These are phyloP conservation scores for Rhamphomyia laevipes DNA, from an alignment of 2,888 invertebrate species.

Conservation along the genomic window DNA sequence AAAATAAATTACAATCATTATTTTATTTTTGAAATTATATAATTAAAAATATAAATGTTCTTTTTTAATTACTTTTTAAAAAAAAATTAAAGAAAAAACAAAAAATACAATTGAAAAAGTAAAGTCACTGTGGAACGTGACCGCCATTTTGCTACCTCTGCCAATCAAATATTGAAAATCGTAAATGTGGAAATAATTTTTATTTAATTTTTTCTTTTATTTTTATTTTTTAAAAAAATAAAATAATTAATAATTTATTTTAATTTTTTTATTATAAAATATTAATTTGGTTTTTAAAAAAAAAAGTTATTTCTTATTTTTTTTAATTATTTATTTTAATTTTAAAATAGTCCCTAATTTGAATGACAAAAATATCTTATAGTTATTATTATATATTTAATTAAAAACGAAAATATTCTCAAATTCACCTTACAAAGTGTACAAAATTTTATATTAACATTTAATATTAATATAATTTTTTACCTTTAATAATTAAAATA, in stretches of 20 bases:
- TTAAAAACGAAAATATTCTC: neutral
- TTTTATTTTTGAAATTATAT: no score
- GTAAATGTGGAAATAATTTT: constrained; percentile 1
- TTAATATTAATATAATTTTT: no score
- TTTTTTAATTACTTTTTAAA: neutral
- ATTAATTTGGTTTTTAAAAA: neutral
- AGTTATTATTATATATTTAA: no score
- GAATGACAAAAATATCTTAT: no score
- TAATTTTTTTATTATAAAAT: no score
- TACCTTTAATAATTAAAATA: no score
- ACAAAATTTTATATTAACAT: neutral
- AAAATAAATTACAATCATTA: no score
- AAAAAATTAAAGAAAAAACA: constrained; percentile 11
- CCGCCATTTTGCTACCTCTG: constrained; percentile 44
- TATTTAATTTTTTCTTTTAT: neutral
- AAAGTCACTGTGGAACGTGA: constrained; percentile 63
- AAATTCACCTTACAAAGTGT: neutral
- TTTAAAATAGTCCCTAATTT: no score
- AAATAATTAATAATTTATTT: no score
- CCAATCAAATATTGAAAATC: constrained; percentile 6
- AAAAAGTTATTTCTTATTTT: no score
- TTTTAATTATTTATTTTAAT: no score
- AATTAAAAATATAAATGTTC: neutral
- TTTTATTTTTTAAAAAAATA: constrained; percentile 4
- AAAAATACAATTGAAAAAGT: constrained; percentile 1